Evolutionary conservation across 2,113 vertebrate genomes (phyloP), one percentile per base, ranked within the genome.

Genomic region (Caloenas nicobarica): DNA sequence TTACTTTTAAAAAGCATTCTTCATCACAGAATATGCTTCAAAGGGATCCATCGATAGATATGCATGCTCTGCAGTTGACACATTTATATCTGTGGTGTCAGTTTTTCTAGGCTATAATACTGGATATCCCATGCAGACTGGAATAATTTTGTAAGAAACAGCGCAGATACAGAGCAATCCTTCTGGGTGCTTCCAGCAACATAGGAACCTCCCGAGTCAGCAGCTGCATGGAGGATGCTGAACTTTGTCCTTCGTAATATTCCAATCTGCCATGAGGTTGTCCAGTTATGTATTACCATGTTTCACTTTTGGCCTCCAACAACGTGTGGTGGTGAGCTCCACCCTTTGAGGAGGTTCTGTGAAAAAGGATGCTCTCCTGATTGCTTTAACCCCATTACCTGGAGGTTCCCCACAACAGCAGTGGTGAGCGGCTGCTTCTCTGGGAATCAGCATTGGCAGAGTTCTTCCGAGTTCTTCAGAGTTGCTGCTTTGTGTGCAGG

Each of bases 11-110:
- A 87, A 87, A 79, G 17, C 53, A 44, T 11, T 25, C 36, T 76
- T 88, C 68, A 50, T 90, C 70, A 40, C 42, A 74, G 73, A 82
- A 31, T 16, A 14, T 53, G 66, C 70, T 95, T 92, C 79, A 74
- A 85, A 73, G 81, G 71, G 53, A 72, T 82, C 83, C 61, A 48
- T 81, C 3, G 0, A 51, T 81, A 91, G 29, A 38, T 70, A 36
- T 0, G 7, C 78, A 13, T 57, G 54, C 65, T 92, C 48, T 64
- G 60, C 87, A 66, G 56, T 7, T 90, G 77, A 68, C 83, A 90
- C 51, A 21, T 91, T 89, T 86, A 62, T 68, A 58, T 71, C 73
- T 95, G 51, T n/a, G 34, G 48, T 70, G 54, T 74, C 3, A 16
- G 24, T 77, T 72, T 86, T 62, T 54, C 66, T 66, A 42, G 81